These are phyloP conservation scores for Cotesia chilonis DNA, from an alignment of 1,140 invertebrate species.

Conservation along the genomic window DNA sequence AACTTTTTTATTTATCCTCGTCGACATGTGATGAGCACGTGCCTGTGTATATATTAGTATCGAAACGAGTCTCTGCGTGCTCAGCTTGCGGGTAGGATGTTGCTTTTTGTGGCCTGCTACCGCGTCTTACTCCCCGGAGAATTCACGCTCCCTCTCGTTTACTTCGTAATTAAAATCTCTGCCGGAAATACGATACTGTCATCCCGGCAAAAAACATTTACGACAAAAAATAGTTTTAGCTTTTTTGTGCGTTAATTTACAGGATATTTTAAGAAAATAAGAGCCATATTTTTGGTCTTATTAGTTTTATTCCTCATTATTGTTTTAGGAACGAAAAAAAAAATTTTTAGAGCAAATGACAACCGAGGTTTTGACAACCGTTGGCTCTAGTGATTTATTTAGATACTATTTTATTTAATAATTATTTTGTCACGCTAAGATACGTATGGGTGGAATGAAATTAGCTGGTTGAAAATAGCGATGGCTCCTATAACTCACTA, in stretches of 20 bases:
- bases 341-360: no score
- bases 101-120: slow-evolving; percentile 18
- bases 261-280: no score
- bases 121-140: slow-evolving; percentile 18
- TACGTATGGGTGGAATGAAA: no score
- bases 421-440: no score
- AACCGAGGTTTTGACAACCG: no score
- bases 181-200: slow-evolving; percentile 36
- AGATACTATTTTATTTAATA: no score
- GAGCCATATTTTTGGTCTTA: no score
- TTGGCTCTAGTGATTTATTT: no score
- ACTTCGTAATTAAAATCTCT: slow-evolving; percentile 34
- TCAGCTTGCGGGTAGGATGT: slow-evolving; percentile 32
- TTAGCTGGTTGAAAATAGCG: not conserved
- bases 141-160: slow-evolving; percentile 18
- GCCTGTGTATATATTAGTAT: slow-evolving; percentile 43
- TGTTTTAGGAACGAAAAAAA: no score
- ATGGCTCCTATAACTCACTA: not conserved
- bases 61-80: slow-evolving; percentile 25
- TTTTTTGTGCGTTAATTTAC: no score
- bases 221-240: not conserved
- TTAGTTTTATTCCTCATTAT: no score
- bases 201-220: slow-evolving; percentile 12
- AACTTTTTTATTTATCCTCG: slow-evolving; percentile 11
- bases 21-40: slow-evolving; percentile 63